Evolutionary conservation across 2,888 invertebrate species (phyloP).

Genomic region (Seira ritae): DNA sequence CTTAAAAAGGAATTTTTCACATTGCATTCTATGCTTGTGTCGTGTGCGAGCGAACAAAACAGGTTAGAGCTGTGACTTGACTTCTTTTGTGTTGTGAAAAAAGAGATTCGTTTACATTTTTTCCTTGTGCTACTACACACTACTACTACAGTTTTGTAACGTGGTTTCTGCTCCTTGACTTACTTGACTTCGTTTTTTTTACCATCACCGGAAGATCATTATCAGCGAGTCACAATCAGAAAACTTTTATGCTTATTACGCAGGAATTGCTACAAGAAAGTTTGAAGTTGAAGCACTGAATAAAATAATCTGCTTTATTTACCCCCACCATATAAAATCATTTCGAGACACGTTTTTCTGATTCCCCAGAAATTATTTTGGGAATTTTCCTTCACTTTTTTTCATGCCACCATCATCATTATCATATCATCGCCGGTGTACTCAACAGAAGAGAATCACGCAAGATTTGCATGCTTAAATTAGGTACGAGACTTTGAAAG

Average conservation of each 20-base stretch:
- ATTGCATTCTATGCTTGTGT: constrained; percentile 32
- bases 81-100: constrained; percentile 22
- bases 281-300: not conserved
- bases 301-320: too few relatives aligned
- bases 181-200: constrained; percentile 14
- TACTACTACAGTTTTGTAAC: not conserved
- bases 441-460: not conserved
- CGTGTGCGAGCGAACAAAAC: constrained; percentile 58
- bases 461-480: not conserved
- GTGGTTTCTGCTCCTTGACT: constrained; percentile 20
- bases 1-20: constrained; percentile 22
- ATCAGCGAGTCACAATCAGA: constrained; percentile 53
- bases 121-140: constrained; percentile 34
- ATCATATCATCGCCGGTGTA: too few relatives aligned
- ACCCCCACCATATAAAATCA: not conserved
- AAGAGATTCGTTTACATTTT: constrained; percentile 17
- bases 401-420: not conserved
- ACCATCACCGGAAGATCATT: constrained; percentile 56
- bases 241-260: constrained; percentile 21
- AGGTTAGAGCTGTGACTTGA: constrained; percentile 28
- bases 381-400: not conserved
- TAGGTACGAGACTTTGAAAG: not conserved
- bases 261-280: not conserved
- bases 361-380: constrained; percentile 43
- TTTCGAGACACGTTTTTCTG: constrained; percentile 14